These are phyloP conservation scores for Pseudochirops corinnae DNA, from an alignment of 2,797 vertebrate species.

Conservation along the genomic window DNA sequence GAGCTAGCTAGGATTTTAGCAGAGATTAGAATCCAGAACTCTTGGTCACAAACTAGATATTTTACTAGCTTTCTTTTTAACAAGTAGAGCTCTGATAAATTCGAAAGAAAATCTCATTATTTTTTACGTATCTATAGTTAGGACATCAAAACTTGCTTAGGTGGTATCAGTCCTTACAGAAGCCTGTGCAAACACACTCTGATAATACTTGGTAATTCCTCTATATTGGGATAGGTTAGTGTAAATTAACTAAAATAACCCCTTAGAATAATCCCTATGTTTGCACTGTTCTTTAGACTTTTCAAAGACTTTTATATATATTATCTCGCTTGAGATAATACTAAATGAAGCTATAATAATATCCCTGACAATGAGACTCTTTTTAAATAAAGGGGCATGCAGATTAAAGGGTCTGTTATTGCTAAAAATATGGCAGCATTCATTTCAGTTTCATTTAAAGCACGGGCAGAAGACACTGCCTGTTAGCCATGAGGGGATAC, in stretches of 20 bases:
- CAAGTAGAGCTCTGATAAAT: not conserved
- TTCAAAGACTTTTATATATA: not conserved
- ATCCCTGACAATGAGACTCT: not conserved
- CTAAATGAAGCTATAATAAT: conserved; percentile 3
- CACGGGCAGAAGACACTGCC: not conserved
- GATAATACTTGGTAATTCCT: not conserved
- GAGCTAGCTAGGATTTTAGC: not conserved
- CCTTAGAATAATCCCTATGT: not conserved
- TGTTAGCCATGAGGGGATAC: not conserved
- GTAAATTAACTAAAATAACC: not conserved
- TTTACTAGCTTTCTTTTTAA: not conserved
- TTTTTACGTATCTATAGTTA: not conserved
- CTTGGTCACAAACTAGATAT: not conserved
- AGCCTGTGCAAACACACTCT: not conserved
- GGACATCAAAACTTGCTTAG: not conserved
- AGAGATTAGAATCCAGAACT: not conserved
- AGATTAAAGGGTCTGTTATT: not conserved
- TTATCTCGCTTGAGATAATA: not conserved
- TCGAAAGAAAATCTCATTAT: not conserved
- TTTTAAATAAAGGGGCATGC: not conserved
- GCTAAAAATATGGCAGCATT: conserved; percentile 5
- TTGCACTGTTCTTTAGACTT: not conserved
- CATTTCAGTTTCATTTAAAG: not conserved
- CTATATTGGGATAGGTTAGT: not conserved
- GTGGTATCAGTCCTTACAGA: not conserved